A percentile compares a stretch with the other conserved stretches of the same genome.
phyloP scores from a whole-genome alignment of 2,113 vertebrate species.

The Excalfactoria chinensis region DNA sequence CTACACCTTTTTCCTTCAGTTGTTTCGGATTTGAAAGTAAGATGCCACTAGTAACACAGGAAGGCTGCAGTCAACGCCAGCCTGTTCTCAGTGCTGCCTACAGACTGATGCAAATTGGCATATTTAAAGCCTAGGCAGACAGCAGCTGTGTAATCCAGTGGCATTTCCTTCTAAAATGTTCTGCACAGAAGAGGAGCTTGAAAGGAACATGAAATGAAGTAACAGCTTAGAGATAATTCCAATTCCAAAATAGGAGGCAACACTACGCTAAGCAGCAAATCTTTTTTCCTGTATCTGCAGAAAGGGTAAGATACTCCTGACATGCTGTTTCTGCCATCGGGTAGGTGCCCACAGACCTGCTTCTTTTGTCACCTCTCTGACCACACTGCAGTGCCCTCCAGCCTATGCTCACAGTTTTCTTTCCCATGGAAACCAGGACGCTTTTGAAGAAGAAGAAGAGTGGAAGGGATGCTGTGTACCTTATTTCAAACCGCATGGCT shows the following conservation, averaged over 20 bases:
- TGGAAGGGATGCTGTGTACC: not conserved
- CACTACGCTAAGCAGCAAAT: slow-evolving; percentile 26
- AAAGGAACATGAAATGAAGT: slow-evolving; percentile 35
- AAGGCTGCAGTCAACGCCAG: slow-evolving; percentile 20
- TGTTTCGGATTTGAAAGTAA: slow-evolving; percentile 34
- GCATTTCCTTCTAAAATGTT: slow-evolving; percentile 61
- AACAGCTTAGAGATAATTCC: slow-evolving; percentile 42
- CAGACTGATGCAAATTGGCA: slow-evolving; percentile 50
- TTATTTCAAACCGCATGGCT: not conserved
- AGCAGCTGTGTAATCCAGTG: slow-evolving; percentile 60
- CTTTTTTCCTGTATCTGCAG: not conserved
- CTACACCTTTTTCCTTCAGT: slow-evolving; percentile 7
- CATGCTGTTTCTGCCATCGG: not conserved
- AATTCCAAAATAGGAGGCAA: slow-evolving; percentile 32
- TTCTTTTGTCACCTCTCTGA: not conserved
- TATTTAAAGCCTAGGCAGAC: slow-evolving; percentile 50
- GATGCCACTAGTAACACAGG: slow-evolving; percentile 7
- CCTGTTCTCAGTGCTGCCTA: slow-evolving; percentile 43
- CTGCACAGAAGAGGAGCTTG: slow-evolving; percentile 34
- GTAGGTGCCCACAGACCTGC: not conserved
- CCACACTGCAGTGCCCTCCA: not conserved
- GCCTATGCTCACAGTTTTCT: not conserved
- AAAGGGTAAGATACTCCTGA: not conserved
- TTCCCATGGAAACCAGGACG: not conserved
- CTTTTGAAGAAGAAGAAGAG: not conserved